Evolutionary conservation across 2,113 vertebrate species (phyloP).

Genomic region (Hyaena hyaena): DNA sequence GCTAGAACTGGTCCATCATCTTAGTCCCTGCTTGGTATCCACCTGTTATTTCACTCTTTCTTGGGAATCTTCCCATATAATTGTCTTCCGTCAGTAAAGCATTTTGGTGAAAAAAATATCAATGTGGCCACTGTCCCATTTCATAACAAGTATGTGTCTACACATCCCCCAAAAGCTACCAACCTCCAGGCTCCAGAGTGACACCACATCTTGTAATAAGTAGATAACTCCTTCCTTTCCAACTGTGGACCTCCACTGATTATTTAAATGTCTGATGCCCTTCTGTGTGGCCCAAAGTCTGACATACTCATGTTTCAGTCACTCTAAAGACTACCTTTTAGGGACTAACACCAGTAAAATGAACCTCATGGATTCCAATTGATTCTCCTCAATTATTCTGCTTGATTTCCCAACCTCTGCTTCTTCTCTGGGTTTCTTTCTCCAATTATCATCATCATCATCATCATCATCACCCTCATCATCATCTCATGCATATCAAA

Average conservation of each 20-base stretch:
- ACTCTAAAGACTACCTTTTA: background rate
- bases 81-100: background rate
- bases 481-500: background rate
- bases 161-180: background rate
- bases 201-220: background rate
- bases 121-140: background rate
- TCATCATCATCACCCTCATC: background rate
- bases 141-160: background rate
- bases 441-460: background rate
- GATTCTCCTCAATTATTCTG: background rate
- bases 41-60: background rate
- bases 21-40: background rate
- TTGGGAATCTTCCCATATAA: background rate
- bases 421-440: background rate
- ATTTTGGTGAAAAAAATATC: background rate
- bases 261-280: background rate
- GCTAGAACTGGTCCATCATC: background rate
- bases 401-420: background rate
- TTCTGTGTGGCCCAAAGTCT: background rate
- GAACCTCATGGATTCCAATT: background rate
- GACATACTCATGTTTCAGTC: background rate
- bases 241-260: background rate
- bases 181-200: background rate
- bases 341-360: background rate
- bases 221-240: background rate